Evolutionary conservation across 2,113 vertebrate genomes (phyloP).

Genomic region (Holacanthus passer): DNA sequence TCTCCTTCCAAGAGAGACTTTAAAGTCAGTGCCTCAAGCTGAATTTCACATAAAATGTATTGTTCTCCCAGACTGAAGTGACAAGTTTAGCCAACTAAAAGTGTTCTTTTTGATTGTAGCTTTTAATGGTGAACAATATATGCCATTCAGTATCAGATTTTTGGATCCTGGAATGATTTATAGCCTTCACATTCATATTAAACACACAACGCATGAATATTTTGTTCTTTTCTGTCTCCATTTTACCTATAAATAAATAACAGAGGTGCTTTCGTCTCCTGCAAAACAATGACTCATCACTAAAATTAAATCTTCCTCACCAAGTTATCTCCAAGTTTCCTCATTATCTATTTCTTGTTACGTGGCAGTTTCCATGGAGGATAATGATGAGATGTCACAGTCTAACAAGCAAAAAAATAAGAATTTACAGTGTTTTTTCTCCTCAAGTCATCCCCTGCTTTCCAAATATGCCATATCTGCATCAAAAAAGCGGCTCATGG

Average conservation of each 20-base stretch:
- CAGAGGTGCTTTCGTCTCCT: conserved; percentile 4
- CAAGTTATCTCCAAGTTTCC: conserved; percentile 30
- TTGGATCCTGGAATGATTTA: conserved; percentile 28
- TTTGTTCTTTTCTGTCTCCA: conserved; percentile 19
- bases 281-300: conserved; percentile 40
- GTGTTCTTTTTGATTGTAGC: conserved; percentile 24
- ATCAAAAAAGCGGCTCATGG: conserved; percentile 42
- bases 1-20: conserved; percentile 57
- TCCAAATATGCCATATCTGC: conserved; percentile 41
- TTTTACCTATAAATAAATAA: conserved; percentile 27
- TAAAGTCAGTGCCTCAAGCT: conserved; percentile 56
- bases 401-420: conserved; percentile 20
- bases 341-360: conserved; percentile 35
- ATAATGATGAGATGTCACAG: conserved; percentile 39
- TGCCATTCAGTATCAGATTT: conserved; percentile 35
- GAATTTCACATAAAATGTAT: conserved; percentile 49
- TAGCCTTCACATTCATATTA: not conserved
- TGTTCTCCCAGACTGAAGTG: conserved; percentile 20
- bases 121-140: conserved; percentile 20
- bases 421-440: not conserved
- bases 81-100: conserved; percentile 32
- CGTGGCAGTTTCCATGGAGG: conserved; percentile 16
- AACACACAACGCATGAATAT: conserved; percentile 15
- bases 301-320: conserved; percentile 12
- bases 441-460: not conserved